Evolutionary conservation across 2,113 vertebrate genomes (phyloP).

Genomic region (Campylomormyrus numenius): DNA sequence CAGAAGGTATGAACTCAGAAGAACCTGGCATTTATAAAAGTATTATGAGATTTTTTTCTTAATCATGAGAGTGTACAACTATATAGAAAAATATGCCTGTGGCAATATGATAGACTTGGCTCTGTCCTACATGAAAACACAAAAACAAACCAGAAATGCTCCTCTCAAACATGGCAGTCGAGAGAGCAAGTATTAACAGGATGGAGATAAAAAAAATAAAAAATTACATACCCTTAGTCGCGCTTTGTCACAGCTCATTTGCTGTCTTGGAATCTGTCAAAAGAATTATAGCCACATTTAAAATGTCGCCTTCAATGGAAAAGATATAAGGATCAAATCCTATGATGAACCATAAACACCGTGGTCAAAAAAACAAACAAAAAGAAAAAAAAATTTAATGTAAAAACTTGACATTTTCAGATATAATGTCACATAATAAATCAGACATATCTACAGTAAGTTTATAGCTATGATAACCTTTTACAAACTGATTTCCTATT

Average conservation of each 20-base stretch:
- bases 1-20: neutral
- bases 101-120: neutral
- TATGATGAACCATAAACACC: neutral
- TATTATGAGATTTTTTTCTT: neutral
- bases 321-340: neutral
- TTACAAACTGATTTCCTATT: neutral
- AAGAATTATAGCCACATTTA: constrained; percentile 40
- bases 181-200: constrained; percentile 15
- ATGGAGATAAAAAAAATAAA: constrained; percentile 8
- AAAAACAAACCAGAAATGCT: neutral
- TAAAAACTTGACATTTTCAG: constrained; percentile 11
- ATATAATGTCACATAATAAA: neutral
- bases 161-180: neutral
- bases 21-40: neutral
- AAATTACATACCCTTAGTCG: constrained; percentile 73
- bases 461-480: constrained; percentile 4
- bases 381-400: neutral
- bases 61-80: neutral
- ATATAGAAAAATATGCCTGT: neutral
- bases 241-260: constrained; percentile 79
- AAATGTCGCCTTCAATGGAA: constrained; percentile 11
- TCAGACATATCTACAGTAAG: neutral
- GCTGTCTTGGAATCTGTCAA: constrained; percentile 69
- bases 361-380: neutral
- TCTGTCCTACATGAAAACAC: neutral